phyloP scores from a whole-genome alignment of 2,888 invertebrate species.

The Eupeodes luniger region DNA sequence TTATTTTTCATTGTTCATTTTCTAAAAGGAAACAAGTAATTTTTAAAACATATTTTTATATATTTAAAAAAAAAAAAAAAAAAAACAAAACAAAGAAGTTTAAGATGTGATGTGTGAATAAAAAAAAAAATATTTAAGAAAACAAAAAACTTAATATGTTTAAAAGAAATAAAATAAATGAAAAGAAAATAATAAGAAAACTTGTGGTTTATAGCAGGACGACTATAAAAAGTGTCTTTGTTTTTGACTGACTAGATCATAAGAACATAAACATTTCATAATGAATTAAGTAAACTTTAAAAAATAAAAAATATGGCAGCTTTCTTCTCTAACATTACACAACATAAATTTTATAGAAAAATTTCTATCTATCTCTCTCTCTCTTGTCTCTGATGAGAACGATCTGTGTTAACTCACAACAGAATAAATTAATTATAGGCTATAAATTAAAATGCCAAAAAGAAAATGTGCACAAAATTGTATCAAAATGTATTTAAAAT shows the following conservation, averaged over 20 bases:
- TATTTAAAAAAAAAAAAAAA: constrained; percentile 4
- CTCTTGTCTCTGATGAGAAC: constrained; percentile 3
- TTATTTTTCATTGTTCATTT: constrained; percentile 39
- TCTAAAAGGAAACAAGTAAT: constrained; percentile 51
- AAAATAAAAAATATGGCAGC: constrained; percentile 19
- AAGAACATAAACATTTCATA: constrained; percentile 47
- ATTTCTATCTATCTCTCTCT: neutral
- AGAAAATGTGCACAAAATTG: constrained; percentile 30
- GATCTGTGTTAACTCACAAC: neutral
- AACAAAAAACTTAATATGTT: constrained; percentile 24
- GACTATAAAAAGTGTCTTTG: constrained; percentile 30
- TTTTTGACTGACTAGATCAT: constrained; percentile 48
- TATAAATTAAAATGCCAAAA: constrained; percentile 6
- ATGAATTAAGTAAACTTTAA: constrained; percentile 44
- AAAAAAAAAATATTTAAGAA: constrained; percentile 8
- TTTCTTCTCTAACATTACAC: constrained; percentile 1
- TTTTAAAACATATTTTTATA: constrained; percentile 62
- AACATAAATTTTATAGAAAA: neutral
- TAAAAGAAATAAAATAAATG: neutral
- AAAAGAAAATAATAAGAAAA: constrained; percentile 17
- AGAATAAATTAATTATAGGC: neutral
- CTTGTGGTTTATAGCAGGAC: constrained; percentile 42
- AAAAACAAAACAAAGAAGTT: neutral
- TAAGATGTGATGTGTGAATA: constrained; percentile 49
- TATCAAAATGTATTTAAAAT: constrained; percentile 20